Conservation (phyloP, 2,113 vertebrate genomes). For the Gobio gobio region DNA sequence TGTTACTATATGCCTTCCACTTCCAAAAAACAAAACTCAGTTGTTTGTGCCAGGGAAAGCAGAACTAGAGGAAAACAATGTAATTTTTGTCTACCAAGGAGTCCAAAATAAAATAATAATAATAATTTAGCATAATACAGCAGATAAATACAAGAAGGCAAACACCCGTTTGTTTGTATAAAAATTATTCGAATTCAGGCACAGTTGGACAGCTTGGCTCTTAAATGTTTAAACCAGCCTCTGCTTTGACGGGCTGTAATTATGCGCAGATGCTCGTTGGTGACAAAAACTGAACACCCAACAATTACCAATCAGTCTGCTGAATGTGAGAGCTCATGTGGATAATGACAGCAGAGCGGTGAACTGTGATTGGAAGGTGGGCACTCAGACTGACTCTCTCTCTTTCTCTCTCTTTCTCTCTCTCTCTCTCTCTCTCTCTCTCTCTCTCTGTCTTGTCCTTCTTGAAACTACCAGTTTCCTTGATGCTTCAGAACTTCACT, state of each 20-base stretch:
- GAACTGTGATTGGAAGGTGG: conserved; percentile 62
- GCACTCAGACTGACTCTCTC: conserved; percentile 34
- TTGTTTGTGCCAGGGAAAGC: no score
- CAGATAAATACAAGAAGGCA: conserved; percentile 34
- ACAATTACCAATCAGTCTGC: conserved; percentile 59
- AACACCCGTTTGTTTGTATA: conserved; percentile 44
- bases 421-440: neutral
- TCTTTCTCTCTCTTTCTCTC: neutral
- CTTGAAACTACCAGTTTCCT: neutral
- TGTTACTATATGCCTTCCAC: neutral
- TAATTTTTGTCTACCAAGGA: neutral
- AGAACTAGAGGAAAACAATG: no score
- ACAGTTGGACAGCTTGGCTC: conserved; percentile 19
- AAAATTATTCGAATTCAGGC: conserved; percentile 41
- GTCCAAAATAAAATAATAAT: neutral
- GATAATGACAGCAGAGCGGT: conserved; percentile 57
- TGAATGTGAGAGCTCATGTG: conserved; percentile 50
- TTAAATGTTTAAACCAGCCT: conserved; percentile 57
- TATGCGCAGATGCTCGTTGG: conserved; percentile 31
- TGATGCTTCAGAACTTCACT: neutral
- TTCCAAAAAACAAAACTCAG: no score
- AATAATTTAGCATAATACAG: neutral
- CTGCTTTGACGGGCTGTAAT: conserved; percentile 59
- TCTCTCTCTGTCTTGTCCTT: no score
- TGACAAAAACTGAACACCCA: conserved; percentile 48